Evolutionary conservation across 2,113 vertebrate species (phyloP).

Genomic region (Elachura formosa): DNA sequence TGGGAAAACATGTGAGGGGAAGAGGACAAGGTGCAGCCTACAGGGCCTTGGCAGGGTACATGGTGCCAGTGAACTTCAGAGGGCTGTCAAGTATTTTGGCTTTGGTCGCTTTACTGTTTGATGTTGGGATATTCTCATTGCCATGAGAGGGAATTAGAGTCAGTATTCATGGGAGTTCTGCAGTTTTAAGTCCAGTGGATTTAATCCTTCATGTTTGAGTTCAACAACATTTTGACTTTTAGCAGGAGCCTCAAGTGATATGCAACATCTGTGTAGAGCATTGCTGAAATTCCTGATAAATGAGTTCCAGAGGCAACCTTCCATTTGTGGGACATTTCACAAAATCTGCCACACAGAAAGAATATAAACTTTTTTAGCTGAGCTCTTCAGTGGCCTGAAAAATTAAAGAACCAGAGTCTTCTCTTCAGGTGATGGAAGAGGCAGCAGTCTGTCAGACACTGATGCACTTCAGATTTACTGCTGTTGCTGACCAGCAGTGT

Average conservation of each 20-base stretch:
- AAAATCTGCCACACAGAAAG: background rate
- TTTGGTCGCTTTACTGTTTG: accelerated
- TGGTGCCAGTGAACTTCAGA: background rate
- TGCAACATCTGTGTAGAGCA: conserved; percentile 5
- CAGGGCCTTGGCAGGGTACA: background rate
- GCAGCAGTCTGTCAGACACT: background rate
- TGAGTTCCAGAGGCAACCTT: conserved; percentile 38
- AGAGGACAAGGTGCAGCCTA: background rate
- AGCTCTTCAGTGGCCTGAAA: background rate
- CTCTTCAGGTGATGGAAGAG: background rate
- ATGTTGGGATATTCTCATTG: background rate
- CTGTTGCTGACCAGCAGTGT: accelerated
- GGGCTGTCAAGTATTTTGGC: background rate
- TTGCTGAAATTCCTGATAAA: conserved; percentile 61
- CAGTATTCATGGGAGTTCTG: background rate
- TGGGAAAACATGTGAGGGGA: background rate
- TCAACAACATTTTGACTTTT: background rate
- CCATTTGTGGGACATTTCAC: background rate
- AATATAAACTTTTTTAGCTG: background rate
- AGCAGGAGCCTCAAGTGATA: background rate
- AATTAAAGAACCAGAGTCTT: background rate
- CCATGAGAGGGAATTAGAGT: background rate
- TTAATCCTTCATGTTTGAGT: background rate
- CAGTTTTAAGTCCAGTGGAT: background rate
- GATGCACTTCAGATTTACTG: background rate